Base-by-base conservation (phyloP, 2,113 vertebrate genomes). In the Rhinolophus ferrumequinum region DNA sequence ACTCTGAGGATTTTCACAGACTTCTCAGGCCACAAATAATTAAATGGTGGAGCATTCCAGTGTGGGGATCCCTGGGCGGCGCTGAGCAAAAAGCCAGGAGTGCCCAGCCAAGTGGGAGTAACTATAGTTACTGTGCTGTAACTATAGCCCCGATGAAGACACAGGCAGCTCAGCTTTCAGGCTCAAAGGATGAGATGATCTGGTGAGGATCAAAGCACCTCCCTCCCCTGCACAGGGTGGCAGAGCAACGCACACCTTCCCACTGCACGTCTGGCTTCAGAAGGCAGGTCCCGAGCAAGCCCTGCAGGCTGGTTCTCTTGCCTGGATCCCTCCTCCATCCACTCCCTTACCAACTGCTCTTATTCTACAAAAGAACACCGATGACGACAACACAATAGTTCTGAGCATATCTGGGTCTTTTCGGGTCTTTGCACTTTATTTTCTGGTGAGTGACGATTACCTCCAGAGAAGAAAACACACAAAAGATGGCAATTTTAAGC, bases 1-100 rank as follows among this genome's bases (percentile, higher is more conserved):
- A 35, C 64, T 79, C 52, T 56, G 35, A 83, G 73, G 67, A 93
- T 64, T 47, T 47, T 12, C 30, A 1, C 80, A 76, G 75, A 81
- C 81, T 21, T 70, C 82, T 77, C 93, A n/a, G 52, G 38, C 79
- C 64, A 56, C 64, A 35, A 33, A 50, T 72, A 83, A 90, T 93
- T 93, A 69, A 72, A 38, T n/a, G 56, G 52, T 35, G 66, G 77
- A 24, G 52, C 72, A 13, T 24, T 35, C 41, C 33, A 3, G 24
- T 8, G 6, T 0, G 4, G 73, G 60, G 47, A 67, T 66, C 33
- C 75, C 38, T 19, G 28, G 41, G 52, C 67, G 50, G 33, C 21
- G 47, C 44, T 86, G 21, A 94, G 64, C 58, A 56, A 44, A 56
- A 52, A 89, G 95, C 67, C 38, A 18, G 54, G 35, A 24, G 47